phyloP scores from a whole-genome alignment of 2,888 invertebrate genomes.

The Acleris emargana region DNA sequence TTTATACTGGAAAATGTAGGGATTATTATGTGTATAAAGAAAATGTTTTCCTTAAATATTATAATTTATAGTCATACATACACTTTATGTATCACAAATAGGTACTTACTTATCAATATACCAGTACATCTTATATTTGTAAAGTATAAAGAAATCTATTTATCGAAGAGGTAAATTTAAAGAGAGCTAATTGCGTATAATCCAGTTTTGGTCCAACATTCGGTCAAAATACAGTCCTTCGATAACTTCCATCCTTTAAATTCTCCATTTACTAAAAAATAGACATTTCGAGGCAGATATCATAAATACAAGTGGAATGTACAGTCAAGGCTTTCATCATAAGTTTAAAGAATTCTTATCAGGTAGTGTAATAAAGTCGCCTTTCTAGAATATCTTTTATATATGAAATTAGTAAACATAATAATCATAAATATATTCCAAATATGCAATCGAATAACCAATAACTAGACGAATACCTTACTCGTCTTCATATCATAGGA shows the following conservation, averaged over 20 bases:
- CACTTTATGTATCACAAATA: constrained; percentile 35
- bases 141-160: constrained; percentile 42
- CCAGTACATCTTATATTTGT: constrained; percentile 37
- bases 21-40: constrained; percentile 35
- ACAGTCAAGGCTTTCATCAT: constrained; percentile 78
- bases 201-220: constrained; percentile 72
- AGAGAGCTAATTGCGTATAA: constrained; percentile 65
- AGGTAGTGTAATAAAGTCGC: constrained; percentile 28
- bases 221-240: constrained; percentile 55
- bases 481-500: not conserved
- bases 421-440: constrained; percentile 21
- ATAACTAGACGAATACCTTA: constrained; percentile 7
- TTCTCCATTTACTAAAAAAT: constrained; percentile 59
- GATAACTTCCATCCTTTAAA: constrained; percentile 49
- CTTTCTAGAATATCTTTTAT: constrained; percentile 22
- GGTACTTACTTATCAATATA: constrained; percentile 34
- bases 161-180: constrained; percentile 48
- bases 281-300: constrained; percentile 67
- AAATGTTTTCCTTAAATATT: constrained; percentile 34
- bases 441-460: constrained; percentile 14
- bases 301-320: constrained; percentile 81
- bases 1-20: constrained; percentile 35
- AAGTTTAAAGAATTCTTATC: constrained; percentile 65
- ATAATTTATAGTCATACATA: constrained; percentile 34
- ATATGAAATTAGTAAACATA: constrained; percentile 28